Evolutionary conservation across 1,140 invertebrate species (phyloP), one percentile per base, ranked within the genome.

Genomic region (Drosophila elegans): DNA sequence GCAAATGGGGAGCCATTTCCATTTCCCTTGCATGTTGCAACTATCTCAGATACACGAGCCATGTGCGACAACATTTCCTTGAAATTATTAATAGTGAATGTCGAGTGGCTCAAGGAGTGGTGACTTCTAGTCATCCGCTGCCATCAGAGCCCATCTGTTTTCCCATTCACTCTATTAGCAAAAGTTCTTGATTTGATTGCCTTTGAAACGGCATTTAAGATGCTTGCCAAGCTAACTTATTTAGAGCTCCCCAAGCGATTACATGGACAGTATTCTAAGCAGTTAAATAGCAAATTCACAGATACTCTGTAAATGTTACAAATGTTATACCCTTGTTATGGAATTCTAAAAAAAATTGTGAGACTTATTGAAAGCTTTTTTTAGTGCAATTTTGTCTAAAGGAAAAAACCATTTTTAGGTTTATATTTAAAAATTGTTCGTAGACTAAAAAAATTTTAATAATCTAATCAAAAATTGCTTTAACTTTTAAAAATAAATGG

Each of bases 121-220:
- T 21, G 49, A 36, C 13, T 34, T 52, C 21, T 13, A 62, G 53
- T 21, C 54, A 12, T 29, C 39, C 29, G 36, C 16, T n/a, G 7
- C 7, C 52, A 39, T 60, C 12, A 60, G 6, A 60, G 13, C n/a
- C n/a, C 32, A 13, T 41, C 11, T 44, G 36, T 39, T 39, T 41
- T 27, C 39, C 41, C 39, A 57, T 57, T 64, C 10, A 25, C 42
- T 67, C 45, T 57, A 75, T 75, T 55, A 44, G 46, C 34, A 1
- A 34, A 75, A 67, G 45, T 66, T 66, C 66, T 46, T 25, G 72
- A 75, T 53, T 66, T 66, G 72, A 75, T 75, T 57, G 72, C 60
- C 61, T 75, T 66, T 75, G 41, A 57, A 66, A 57, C 16, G 13
- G 66, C 64, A 71, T 72, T 72, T 72, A 72, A 71, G 53, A 53